These are phyloP conservation scores for Andricus grossulariae DNA, from an alignment of 1,140 invertebrate species.

Conservation along the genomic window DNA sequence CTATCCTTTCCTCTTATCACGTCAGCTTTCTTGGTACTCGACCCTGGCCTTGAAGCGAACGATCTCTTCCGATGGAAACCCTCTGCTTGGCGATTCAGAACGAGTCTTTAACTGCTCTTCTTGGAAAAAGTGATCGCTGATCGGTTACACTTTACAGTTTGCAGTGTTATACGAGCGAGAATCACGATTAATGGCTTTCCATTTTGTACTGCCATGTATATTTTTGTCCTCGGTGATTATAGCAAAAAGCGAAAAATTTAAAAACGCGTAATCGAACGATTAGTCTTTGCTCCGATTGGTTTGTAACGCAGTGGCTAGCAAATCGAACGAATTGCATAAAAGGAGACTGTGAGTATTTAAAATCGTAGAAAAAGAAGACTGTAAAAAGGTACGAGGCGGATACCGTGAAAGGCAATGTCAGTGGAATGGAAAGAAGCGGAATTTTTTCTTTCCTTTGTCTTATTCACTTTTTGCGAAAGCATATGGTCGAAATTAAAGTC, in stretches of 20 bases:
- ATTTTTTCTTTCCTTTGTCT: conserved; percentile 2
- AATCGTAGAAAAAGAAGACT: background rate
- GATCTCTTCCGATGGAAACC: conserved; percentile 42
- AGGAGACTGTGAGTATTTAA: background rate
- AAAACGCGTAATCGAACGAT: conserved; percentile 1
- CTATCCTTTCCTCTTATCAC: conserved; percentile 49
- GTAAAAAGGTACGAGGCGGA: background rate
- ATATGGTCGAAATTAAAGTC: background rate
- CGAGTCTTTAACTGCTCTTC: background rate
- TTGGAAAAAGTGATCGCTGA: background rate
- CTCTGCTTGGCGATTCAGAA: background rate
- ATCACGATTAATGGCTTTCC: background rate
- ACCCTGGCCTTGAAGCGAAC: conserved; percentile 57
- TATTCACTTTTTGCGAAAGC: conserved; percentile 1
- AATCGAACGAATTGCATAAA: conserved; percentile 21
- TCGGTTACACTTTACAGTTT: no score
- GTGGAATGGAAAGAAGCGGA: conserved; percentile 13
- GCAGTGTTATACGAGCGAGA: background rate
- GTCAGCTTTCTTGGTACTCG: conserved; percentile 55
- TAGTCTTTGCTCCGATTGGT: conserved; percentile 17
- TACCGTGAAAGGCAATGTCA: conserved; percentile 16
- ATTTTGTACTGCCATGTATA: background rate
- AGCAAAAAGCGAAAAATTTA: background rate
- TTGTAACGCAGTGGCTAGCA: background rate
- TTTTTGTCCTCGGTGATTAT: background rate